These are phyloP conservation scores for Epistrophella euchroma DNA, from an alignment of 2,888 invertebrate species.

Conservation along the genomic window DNA sequence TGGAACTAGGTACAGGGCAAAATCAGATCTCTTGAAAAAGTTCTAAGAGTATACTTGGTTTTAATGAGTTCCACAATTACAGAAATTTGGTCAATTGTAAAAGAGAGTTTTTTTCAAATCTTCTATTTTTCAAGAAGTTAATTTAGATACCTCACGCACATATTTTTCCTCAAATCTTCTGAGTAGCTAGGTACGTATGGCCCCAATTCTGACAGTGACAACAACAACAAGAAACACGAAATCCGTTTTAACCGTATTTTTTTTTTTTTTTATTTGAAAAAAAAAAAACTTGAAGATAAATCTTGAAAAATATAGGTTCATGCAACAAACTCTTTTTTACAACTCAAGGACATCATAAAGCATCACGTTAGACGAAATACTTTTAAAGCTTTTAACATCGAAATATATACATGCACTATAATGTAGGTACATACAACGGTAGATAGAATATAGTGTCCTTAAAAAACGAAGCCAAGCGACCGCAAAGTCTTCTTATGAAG, in stretches of 20 bases:
- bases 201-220: not conserved
- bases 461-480: constrained; percentile 44
- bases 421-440: not conserved
- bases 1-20: not conserved
- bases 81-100: constrained; percentile 1
- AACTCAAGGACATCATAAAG: constrained; percentile 54
- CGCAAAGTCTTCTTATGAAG: constrained; percentile 54
- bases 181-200: not conserved
- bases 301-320: constrained; percentile 32
- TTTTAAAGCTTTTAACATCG: constrained; percentile 45
- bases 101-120: not conserved
- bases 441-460: constrained; percentile 26
- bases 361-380: constrained; percentile 41
- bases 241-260: not conserved
- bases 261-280: not conserved
- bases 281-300: constrained; percentile 24
- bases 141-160: constrained; percentile 28
- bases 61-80: not conserved
- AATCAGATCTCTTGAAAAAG: not conserved
- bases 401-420: not conserved
- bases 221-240: constrained; percentile 9
- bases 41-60: not conserved
- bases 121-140: constrained; percentile 7
- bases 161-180: not conserved
- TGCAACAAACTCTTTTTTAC: constrained; percentile 26